A percentile compares a stretch with the other conserved stretches of the same genome.
Evolutionary conservation across 2,888 invertebrate genomes (phyloP).

Genomic region (Hirudinaria manillensis): DNA sequence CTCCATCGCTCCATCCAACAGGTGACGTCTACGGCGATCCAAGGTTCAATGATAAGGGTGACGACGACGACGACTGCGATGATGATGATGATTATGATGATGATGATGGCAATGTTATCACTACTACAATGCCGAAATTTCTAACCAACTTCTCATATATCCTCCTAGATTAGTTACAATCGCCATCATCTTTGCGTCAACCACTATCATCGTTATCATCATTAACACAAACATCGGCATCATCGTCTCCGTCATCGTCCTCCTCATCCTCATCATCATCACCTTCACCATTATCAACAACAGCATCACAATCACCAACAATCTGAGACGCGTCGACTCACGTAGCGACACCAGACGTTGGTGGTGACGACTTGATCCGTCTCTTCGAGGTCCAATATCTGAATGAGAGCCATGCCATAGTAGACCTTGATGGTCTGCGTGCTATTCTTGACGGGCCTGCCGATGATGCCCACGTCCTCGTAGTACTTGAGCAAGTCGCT

Average conservation of each 20-base stretch:
- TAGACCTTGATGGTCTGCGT: constrained; percentile 48
- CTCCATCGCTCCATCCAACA: not conserved
- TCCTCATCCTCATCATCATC: not conserved
- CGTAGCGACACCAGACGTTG: constrained; percentile 54
- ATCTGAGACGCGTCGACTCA: constrained; percentile 42
- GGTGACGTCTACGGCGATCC: too few relatives aligned
- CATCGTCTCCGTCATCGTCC: constrained; percentile 3
- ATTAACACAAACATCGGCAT: constrained; percentile 4
- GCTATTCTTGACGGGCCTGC: constrained; percentile 50
- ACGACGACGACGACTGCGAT: too few relatives aligned
- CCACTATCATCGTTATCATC: constrained; percentile 3
- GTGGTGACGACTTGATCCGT: constrained; percentile 54
- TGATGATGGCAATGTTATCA: too few relatives aligned
- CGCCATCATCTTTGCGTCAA: too few relatives aligned
- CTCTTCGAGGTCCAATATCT: constrained; percentile 54
- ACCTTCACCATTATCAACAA: constrained; percentile 10
- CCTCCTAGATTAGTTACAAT: too few relatives aligned
- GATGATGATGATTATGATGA: too few relatives aligned
- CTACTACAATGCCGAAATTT: too few relatives aligned
- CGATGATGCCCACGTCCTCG: constrained; percentile 48
- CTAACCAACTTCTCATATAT: too few relatives aligned
- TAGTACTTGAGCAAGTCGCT: constrained; percentile 49
- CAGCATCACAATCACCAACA: not conserved
- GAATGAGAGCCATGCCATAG: constrained; percentile 53
- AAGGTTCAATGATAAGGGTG: too few relatives aligned